Percentiles rank a stretch among this genome's conserved stretches.
Evolutionary conservation across 2,113 vertebrate species (phyloP).

Genomic region (Phalacrocorax aristotelis): DNA sequence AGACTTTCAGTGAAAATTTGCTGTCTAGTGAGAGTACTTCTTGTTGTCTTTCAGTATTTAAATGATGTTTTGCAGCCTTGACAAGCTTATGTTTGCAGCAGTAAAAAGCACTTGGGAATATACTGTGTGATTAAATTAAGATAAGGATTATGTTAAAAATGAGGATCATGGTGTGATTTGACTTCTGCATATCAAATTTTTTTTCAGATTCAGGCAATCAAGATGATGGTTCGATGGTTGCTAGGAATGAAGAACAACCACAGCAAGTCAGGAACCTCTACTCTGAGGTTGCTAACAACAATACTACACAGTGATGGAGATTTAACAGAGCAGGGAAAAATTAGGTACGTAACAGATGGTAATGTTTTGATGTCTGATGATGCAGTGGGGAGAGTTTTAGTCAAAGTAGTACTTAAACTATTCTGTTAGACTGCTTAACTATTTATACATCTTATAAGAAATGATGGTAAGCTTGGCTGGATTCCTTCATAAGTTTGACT

Average conservation of each 20-base stretch:
- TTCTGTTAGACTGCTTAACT: background rate
- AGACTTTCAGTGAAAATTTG: background rate
- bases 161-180: background rate
- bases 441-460: background rate
- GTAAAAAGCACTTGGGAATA: background rate
- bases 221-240: constrained; percentile 98
- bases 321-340: constrained; percentile 95
- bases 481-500: background rate
- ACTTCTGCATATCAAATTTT: background rate
- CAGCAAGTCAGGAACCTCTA: constrained; percentile 98
- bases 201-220: constrained; percentile 93
- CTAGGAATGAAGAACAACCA: constrained; percentile 98
- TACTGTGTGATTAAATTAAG: background rate
- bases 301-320: constrained; percentile 97
- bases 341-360: constrained; percentile 83
- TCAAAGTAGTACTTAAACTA: background rate
- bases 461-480: background rate
- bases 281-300: constrained; percentile 92
- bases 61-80: background rate
- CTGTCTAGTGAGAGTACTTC: background rate
- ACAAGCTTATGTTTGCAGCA: background rate
- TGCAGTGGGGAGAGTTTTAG: background rate
- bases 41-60: background rate
- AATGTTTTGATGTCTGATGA: background rate
- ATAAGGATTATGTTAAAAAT: background rate